These are phyloP conservation scores for Sorex fumeus DNA, from an alignment of 2,113 vertebrate species.

Conservation along the genomic window DNA sequence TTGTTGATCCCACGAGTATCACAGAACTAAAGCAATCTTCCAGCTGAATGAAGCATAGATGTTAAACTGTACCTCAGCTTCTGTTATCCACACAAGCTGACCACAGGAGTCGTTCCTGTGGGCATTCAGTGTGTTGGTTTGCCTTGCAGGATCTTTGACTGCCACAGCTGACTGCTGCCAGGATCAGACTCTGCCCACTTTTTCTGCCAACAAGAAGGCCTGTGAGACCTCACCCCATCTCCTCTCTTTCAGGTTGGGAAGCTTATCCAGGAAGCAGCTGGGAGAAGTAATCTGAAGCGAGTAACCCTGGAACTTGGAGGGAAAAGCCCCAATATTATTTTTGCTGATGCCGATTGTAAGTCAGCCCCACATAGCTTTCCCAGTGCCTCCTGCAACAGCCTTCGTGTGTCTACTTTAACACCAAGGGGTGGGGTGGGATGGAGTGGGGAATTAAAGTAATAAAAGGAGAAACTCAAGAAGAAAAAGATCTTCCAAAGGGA, in stretches of 20 bases:
- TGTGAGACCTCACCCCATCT: slow-evolving; percentile 87
- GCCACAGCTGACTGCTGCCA: slow-evolving; percentile 84
- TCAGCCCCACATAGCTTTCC: slow-evolving; percentile 72
- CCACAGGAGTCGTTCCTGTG: background rate
- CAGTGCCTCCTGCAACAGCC: background rate
- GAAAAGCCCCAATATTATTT: slow-evolving; percentile 99
- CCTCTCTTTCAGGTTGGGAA: slow-evolving; percentile 94
- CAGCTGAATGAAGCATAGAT: background rate
- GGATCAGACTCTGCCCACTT: slow-evolving; percentile 78
- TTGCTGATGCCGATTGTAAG: slow-evolving; percentile 99
- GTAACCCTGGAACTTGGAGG: slow-evolving; percentile 99
- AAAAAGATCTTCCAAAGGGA: background rate
- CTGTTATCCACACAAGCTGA: background rate
- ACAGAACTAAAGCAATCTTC: slow-evolving; percentile 12
- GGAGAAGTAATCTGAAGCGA: slow-evolving; percentile 99
- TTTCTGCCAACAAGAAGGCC: slow-evolving; percentile 31
- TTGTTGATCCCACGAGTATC: background rate
- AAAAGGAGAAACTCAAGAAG: background rate
- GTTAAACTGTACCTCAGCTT: background rate
- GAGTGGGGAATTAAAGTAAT: background rate
- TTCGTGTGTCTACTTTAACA: background rate
- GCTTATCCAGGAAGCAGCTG: slow-evolving; percentile 99
- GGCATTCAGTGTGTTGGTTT: background rate
- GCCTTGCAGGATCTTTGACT: slow-evolving; percentile 85
- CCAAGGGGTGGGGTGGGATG: background rate